Conservation (phyloP, 2,797 vertebrate genomes). For the Echiichthys vipera region DNA sequence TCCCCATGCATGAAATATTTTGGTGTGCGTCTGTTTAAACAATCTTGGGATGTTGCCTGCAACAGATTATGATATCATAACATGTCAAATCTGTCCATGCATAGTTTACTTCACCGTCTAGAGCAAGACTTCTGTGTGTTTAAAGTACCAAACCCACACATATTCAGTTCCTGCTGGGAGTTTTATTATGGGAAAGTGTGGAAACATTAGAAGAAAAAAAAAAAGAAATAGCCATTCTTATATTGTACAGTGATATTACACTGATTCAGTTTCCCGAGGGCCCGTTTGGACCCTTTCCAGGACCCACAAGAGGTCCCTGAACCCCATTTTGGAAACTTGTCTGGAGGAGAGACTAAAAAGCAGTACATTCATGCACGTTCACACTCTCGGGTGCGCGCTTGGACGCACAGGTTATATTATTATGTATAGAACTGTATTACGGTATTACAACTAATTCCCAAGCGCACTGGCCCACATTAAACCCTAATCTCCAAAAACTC, state of each 20-base stretch:
- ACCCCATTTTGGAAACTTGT: constrained; percentile 45
- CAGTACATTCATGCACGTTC: constrained; percentile 28
- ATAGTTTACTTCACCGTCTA: not conserved
- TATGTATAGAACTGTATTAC: not conserved
- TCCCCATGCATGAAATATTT: not conserved
- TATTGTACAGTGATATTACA: not conserved
- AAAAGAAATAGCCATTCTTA: not conserved
- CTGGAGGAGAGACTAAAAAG: constrained; percentile 45
- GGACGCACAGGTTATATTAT: constrained; percentile 30
- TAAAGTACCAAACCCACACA: not conserved
- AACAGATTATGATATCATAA: not conserved
- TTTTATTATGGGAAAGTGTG: not conserved
- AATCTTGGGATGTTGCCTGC: not conserved
- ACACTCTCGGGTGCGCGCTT: constrained; percentile 43
- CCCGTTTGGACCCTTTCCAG: not conserved
- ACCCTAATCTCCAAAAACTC: not conserved
- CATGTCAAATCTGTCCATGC: not conserved
- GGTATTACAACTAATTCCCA: not conserved
- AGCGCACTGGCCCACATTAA: not conserved
- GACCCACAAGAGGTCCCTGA: constrained; percentile 17
- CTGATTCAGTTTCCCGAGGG: not conserved
- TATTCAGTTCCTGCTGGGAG: not conserved
- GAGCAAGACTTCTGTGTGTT: not conserved
- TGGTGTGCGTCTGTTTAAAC: not conserved
- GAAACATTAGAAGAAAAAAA: not conserved